Conservation (phyloP, 1,140 invertebrate species). For the Macrosteles quadrilineatus region DNA sequence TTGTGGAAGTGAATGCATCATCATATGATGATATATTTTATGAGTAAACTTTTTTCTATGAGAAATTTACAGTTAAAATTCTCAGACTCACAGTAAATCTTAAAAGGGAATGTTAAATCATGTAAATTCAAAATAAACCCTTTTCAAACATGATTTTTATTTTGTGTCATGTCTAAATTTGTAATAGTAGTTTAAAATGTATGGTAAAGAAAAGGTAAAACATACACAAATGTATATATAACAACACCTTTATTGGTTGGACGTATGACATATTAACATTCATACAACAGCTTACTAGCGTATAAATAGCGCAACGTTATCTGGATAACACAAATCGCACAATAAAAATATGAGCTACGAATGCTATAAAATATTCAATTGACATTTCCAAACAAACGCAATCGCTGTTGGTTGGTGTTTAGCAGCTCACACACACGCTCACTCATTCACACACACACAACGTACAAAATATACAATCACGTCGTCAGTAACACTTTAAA, state of each 20-base stretch:
- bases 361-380: conserved; percentile 24
- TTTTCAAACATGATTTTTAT: too few species aligned
- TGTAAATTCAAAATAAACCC: too few species aligned
- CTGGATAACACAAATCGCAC: neutral
- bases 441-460: neutral
- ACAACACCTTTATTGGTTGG: conserved; percentile 25
- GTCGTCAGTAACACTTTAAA: conserved; percentile 11
- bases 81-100: too few species aligned
- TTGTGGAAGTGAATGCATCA: too few species aligned
- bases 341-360: conserved; percentile 15
- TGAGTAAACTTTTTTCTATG: too few species aligned
- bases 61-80: too few species aligned
- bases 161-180: too few species aligned
- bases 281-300: conserved; percentile 12
- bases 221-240: too few species aligned
- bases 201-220: too few species aligned
- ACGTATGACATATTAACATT: conserved; percentile 20
- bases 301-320: neutral
- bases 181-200: too few species aligned
- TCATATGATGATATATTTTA: too few species aligned
- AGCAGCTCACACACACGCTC: neutral
- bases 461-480: conserved; percentile 24
- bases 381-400: conserved; percentile 15
- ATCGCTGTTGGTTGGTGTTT: conserved; percentile 3
- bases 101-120: too few species aligned